Conservation (phyloP, 2,888 invertebrate genomes). For the Limnephilus rhombicus region DNA sequence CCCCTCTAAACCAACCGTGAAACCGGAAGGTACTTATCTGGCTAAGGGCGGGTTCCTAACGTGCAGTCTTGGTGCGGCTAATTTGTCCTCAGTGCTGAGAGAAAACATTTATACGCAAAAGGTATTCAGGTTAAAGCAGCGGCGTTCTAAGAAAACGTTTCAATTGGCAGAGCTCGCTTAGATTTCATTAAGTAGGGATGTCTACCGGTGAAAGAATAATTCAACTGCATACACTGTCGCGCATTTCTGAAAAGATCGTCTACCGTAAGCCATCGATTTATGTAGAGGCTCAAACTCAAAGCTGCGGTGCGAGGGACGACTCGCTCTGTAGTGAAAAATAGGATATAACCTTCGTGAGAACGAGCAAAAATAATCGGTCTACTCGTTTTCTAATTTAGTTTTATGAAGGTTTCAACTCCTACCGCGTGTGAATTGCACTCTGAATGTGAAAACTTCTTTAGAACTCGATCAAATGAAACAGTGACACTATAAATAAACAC, state of each 20-base stretch:
- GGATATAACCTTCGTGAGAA: no score
- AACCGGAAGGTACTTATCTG: conserved; percentile 30
- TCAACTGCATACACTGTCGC: background rate
- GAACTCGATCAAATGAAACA: no score
- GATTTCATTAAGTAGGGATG: background rate
- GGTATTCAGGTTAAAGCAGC: background rate
- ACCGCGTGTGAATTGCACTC: no score
- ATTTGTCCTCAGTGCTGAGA: background rate
- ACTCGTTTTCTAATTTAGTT: no score
- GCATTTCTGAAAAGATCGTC: background rate
- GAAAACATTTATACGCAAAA: background rate
- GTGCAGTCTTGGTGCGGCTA: background rate
- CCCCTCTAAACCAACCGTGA: conserved; percentile 44
- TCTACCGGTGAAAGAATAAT: background rate
- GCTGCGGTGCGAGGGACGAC: no score
- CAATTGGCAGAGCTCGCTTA: background rate
- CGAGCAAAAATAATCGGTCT: no score
- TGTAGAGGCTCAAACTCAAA: no score
- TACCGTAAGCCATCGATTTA: no score
- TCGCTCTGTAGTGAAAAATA: no score
- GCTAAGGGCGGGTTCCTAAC: background rate
- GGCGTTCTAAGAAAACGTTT: background rate
- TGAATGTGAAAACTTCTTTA: no score
- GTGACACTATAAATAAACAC: no score
- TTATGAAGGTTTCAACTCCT: no score